phyloP scores from a whole-genome alignment of 2,888 invertebrate species.

The Fragum whitleyi region DNA sequence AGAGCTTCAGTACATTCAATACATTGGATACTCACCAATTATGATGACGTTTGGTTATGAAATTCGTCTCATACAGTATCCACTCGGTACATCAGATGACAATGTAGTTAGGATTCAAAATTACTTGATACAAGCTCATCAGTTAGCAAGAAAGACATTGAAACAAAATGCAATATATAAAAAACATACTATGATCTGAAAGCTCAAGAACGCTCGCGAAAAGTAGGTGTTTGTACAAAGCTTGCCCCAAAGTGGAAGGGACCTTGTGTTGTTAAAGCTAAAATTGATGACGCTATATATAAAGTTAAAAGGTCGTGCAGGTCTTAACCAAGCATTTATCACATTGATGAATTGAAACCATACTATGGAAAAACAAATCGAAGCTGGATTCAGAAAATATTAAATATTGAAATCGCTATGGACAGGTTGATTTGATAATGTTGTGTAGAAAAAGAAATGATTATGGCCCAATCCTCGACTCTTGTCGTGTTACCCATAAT shows the following conservation, averaged over 20 bases:
- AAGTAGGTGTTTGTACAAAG: constrained; percentile 36
- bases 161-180: constrained; percentile 35
- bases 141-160: constrained; percentile 31
- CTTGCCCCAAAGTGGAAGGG: constrained; percentile 33
- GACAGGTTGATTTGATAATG: too few species aligned
- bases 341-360: constrained; percentile 11
- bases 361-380: neutral
- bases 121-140: constrained; percentile 22
- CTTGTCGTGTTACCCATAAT: neutral
- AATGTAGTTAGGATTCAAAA: constrained; percentile 29
- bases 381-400: neutral
- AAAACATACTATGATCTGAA: constrained; percentile 37
- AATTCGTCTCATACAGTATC: constrained; percentile 6
- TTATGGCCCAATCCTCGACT: neutral
- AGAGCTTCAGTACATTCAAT: constrained; percentile 60
- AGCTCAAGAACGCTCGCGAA: constrained; percentile 7
- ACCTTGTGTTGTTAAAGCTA: constrained; percentile 21
- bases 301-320: neutral
- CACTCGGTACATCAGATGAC: neutral
- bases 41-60: constrained; percentile 49
- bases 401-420: neutral
- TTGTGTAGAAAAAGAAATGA: neutral
- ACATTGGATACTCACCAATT: constrained; percentile 62
- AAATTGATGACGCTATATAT: constrained; percentile 28
- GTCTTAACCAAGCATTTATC: constrained; percentile 11